Evolutionary conservation across 2,113 vertebrate genomes (phyloP), one percentile per base, ranked within the genome.

Genomic region (Labeo rohita): DNA sequence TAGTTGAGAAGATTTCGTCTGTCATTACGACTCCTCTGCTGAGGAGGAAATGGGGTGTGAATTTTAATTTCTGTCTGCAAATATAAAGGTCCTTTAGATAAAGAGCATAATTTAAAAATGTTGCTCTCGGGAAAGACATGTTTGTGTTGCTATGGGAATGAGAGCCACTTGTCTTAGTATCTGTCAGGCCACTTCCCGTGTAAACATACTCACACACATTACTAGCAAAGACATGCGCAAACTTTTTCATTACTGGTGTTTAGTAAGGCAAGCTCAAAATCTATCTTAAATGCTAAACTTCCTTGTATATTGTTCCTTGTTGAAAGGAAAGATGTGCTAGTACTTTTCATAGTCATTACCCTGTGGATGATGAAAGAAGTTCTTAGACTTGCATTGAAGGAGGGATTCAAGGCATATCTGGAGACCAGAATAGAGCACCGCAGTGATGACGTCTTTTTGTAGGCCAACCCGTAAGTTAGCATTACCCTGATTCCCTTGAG

Each of bases 71-170:
- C 49, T 52, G 23, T 36, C 70, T 72, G 18, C 56, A 34, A 80
- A 68, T 80, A 84, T 86, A 82, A 50, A 81, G 72, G 83, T 77
- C 65, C 52, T 70, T 70, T 36, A 80, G 76, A 83, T 73, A 82
- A 80, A 81, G 80, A 68, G 76, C 50, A 56, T 86, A 82, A 89
- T 86, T 85, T 86, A 86, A 81, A 83, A 78, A 90, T 61, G 65
- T 85, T 54, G 73, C 83, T 90, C 83, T 79, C 8, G 54, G 87
- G 85, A 61, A 85, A 84, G 84, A 84, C 54, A 77, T 87, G 84
- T 79, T 82, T 76, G 73, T 66, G 90, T 88, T 90, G 87, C 90
- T 88, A 87, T 89, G 79, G 90, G 79, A 89, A 87, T 88, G 83
- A 87, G 80, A 89, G 63, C 68, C 21, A 79, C 80, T 86, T 76